Evolutionary conservation across 2,113 vertebrate species (phyloP), one percentile per base, ranked within the genome.

Genomic region (Origma solitaria): DNA sequence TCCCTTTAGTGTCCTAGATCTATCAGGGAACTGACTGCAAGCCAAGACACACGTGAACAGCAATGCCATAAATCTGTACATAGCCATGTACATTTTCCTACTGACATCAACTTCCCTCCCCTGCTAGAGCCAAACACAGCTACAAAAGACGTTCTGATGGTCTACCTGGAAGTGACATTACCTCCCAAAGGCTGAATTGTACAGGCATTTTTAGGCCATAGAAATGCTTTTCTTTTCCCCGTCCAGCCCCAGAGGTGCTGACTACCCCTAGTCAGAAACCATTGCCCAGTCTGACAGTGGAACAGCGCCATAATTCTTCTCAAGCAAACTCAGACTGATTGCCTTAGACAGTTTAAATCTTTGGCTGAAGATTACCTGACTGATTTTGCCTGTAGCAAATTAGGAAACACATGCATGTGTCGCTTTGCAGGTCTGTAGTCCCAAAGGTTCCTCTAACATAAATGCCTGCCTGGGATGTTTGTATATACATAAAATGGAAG

Each of bases 351-450:
- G 45, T 81, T 86, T 70, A 84, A 91, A 78, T 75, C 60, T 94
- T 73, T 78, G 22, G 10, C n/a, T 11, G 3, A 77, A 73, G 35
- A 82, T 61, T 49, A 83, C 50, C 50, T 81, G 84, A 60, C 24
- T 61, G 54, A 62, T 95, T 94, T 95, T 91, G n/a, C 69, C 82
- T 91, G 49, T 40, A 89, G 69, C 73, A 92, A 87, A 72, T 81
- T 84, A 81, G 19, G 18, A 89, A 86, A 51, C 28, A 77, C 40
- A 6, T 49, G 25, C 3, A 5, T 37, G 4, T 61, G 47, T 81
- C 16, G 0, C 56, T 87, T 84, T 70, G 25, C 16, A 73, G 60
- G 17, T 75, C 37, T 51, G 21, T 37, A 82, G 66, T 61, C 19
- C 38, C 62, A 91, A 71, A 90, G 28, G 23, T 62, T 92, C 35